Evolutionary conservation across 2,888 invertebrate species (phyloP).

Genomic region (Caprella mutica): DNA sequence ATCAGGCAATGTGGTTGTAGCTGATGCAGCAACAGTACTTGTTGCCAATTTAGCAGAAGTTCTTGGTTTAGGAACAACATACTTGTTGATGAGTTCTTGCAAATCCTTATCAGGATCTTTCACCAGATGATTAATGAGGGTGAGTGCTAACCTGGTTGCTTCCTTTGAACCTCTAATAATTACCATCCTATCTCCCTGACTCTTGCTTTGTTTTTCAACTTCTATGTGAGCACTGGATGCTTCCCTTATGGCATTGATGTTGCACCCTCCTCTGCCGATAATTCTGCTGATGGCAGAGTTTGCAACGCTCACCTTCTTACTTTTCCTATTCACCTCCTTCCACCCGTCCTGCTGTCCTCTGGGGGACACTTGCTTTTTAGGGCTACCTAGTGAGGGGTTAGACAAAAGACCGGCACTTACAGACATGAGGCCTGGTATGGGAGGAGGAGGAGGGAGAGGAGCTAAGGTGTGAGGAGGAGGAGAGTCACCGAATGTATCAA

Average conservation of each 20-base stretch:
- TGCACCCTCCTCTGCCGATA: conserved; percentile 92
- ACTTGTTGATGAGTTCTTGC: conserved; percentile 63
- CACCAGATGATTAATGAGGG: conserved; percentile 78
- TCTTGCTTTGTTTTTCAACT: conserved; percentile 92
- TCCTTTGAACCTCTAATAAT: conserved; percentile 90
- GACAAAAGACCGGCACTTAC: conserved; percentile 19
- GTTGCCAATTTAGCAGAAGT: conserved; percentile 17
- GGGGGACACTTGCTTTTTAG: conserved; percentile 54
- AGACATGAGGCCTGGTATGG: conserved; percentile 27
- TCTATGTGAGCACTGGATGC: conserved; percentile 96
- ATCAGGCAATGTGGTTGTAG: too few relatives aligned
- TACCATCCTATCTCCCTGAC: conserved; percentile 84
- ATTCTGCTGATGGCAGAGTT: conserved; percentile 91
- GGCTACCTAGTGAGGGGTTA: conserved; percentile 46
- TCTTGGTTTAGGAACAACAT: conserved; percentile 44
- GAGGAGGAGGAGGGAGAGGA: too few relatives aligned
- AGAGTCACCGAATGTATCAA: conserved; percentile 33
- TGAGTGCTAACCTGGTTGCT: conserved; percentile 82
- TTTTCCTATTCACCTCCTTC: conserved; percentile 82
- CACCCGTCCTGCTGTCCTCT: conserved; percentile 80
- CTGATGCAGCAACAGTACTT: conserved; percentile 26
- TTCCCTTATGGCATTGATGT: conserved; percentile 94
- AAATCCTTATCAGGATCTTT: conserved; percentile 92
- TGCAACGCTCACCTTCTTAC: conserved; percentile 85
- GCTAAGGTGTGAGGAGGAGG: conserved; percentile 22